A percentile compares a stretch with the other conserved stretches of the same genome.
Conservation (phyloP, 1,140 invertebrate genomes). For the Drosophila ercepeae region DNA sequence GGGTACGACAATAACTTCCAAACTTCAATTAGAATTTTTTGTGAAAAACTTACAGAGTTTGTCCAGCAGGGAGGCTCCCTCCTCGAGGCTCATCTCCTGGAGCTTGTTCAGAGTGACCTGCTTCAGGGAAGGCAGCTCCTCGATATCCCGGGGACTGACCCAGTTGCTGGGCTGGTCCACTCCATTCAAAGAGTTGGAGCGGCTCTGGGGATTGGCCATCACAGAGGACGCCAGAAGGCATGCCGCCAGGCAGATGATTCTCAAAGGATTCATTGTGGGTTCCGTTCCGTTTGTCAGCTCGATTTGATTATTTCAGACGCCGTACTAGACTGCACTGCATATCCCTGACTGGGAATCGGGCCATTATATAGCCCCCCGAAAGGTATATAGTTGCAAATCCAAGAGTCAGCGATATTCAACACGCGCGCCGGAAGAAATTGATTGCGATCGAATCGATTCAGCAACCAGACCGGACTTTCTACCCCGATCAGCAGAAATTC, state of each 20-base stretch:
- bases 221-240: conserved; percentile 49
- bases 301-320: conserved; percentile 7
- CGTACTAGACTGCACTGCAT: background rate
- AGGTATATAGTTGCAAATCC: background rate
- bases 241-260: background rate
- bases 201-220: background rate
- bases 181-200: background rate
- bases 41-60: conserved; percentile 66
- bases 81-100: conserved; percentile 68
- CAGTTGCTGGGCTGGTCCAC: conserved; percentile 12
- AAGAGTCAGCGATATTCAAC: background rate
- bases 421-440: conserved; percentile 1
- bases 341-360: background rate
- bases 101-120: conserved; percentile 64
- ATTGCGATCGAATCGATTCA: conserved; percentile 1
- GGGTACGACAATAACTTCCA: background rate
- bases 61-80: conserved; percentile 64
- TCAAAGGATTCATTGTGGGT: conserved; percentile 4
- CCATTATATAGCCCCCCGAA: background rate
- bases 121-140: conserved; percentile 64
- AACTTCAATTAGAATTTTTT: background rate
- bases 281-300: conserved; percentile 2
- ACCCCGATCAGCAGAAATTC: background rate
- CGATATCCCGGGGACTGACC: conserved; percentile 36
- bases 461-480: background rate